Percentiles rank a stretch among this genome's conserved stretches.
These are phyloP conservation scores for Rotaria macrura DNA, from an alignment of 2,888 invertebrate genomes.

Conservation along the genomic window DNA sequence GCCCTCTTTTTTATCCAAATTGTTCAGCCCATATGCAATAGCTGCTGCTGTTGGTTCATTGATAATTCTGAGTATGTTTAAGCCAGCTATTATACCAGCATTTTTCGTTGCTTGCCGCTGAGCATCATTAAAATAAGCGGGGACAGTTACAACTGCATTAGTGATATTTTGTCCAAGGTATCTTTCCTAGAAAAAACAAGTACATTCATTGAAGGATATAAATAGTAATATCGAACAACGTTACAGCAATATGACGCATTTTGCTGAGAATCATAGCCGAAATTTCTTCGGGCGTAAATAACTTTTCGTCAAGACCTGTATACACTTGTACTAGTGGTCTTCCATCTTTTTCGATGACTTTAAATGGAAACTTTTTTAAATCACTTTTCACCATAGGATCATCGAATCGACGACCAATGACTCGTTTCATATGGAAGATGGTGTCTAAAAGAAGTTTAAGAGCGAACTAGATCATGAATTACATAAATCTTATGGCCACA, in stretches of 20 bases:
- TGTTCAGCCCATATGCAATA: conserved; percentile 89
- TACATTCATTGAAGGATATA: background rate
- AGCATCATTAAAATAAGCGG: conserved; percentile 97
- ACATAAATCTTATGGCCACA: conserved; percentile 61
- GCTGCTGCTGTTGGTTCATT: conserved; percentile 87
- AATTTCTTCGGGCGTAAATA: conserved; percentile 94
- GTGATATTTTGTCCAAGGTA: conserved; percentile 53
- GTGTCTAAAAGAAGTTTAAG: conserved; percentile 52
- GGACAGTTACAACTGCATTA: conserved; percentile 82
- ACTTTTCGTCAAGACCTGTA: conserved; percentile 53
- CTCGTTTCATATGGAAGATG: conserved; percentile 40
- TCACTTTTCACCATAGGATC: conserved; percentile 41
- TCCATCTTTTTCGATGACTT: conserved; percentile 37
- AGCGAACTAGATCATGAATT: background rate
- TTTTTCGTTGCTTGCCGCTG: conserved; percentile 98
- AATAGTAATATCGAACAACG: background rate
- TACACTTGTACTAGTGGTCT: conserved; percentile 27
- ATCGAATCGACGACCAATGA: conserved; percentile 43
- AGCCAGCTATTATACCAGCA: conserved; percentile 83
- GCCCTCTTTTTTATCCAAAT: conserved; percentile 66
- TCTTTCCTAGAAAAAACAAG: conserved; percentile 22
- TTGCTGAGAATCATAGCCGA: conserved; percentile 94
- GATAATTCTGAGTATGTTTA: conserved; percentile 85
- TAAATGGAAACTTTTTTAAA: conserved; percentile 44
- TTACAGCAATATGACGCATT: conserved; percentile 86